Conservation (phyloP, 2,888 invertebrate genomes). For the Cephus sareptanus region DNA sequence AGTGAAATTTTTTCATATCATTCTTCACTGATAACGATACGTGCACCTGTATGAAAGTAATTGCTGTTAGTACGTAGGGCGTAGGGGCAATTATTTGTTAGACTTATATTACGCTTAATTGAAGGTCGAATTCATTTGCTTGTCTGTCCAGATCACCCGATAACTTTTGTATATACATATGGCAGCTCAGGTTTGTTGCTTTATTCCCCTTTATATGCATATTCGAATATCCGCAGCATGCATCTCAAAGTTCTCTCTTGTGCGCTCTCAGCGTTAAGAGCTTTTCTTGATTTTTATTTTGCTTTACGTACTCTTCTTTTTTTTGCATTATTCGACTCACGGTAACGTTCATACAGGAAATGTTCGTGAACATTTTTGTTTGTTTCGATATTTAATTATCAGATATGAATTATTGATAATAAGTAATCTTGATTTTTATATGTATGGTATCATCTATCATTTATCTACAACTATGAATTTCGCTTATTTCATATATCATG, state of each 20-base stretch:
- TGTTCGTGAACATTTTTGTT: neutral
- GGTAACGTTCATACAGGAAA: slow-evolving; percentile 32
- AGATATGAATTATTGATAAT: neutral
- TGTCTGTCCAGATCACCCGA: slow-evolving; percentile 27
- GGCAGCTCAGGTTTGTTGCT: slow-evolving; percentile 29
- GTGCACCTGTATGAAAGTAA: neutral
- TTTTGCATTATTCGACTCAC: slow-evolving; percentile 9
- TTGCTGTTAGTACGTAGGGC: neutral
- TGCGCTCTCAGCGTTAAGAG: slow-evolving; percentile 37
- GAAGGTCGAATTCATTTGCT: neutral
- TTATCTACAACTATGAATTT: neutral
- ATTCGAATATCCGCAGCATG: slow-evolving; percentile 48
- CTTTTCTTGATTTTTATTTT: slow-evolving; percentile 28
- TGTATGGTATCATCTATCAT: neutral
- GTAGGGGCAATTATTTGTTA: neutral
- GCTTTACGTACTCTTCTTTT: slow-evolving; percentile 24
- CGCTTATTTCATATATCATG: neutral
- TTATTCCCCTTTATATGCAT: slow-evolving; percentile 46
- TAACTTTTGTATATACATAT: slow-evolving; percentile 28
- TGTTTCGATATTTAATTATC: neutral
- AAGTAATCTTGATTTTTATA: too few relatives aligned
- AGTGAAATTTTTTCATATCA: neutral
- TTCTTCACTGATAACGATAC: neutral
- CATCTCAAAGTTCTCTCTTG: slow-evolving; percentile 45
- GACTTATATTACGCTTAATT: neutral